Evolutionary conservation across 1,140 invertebrate species (phyloP), one percentile per base, ranked within the genome.

Genomic region (Tigriopus japonicus): DNA sequence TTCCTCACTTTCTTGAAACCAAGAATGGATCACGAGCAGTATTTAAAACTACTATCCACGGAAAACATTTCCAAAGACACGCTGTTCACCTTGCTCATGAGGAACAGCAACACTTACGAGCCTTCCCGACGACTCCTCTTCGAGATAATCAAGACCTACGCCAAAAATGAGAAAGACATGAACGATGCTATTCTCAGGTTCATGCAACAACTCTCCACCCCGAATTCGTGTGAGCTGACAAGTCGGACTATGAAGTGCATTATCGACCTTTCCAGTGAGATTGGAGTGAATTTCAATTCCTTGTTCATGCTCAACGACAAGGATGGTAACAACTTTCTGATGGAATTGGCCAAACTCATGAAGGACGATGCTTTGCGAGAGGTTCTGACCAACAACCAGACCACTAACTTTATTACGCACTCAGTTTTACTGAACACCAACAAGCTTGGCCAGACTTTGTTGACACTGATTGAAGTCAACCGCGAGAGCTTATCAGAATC

Each of bases 281-380:
- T 49, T 21, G 45, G 21, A 2, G n/a, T 49, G 3, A 21, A 49
- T 49, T 49, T 49, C 21, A 17, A 15, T 6, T 17, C n/a, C 5
- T 15, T 49, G 45, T 21, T 49, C 12, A 21, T 21, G n/a, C n/a
- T 17, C n/a, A 15, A 49, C 45, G 45, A 49, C 21, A 21, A 15
- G n/a, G n/a, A 15, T 49, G 45, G 45, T 6, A 49, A 49, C 10
- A 58, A 58, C 40, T 14, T 58, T 14, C 56, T 58, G 12, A 58
- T 58, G 56, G 56, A 58, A 17, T 41, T 58, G 40, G 56, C 56
- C 40, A 58, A 58, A 42, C 23, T 40, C 40, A 41, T 41, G 23
- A 58, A 58, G 17, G 56, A 58, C 42, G 56, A 58, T 58, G 56
- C 56, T 58, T 17, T 58, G 21, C 23, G 56, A 58, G 56, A 58